Conservation (phyloP, 2,888 invertebrate genomes). For the Drosophila paracracens region DNA sequence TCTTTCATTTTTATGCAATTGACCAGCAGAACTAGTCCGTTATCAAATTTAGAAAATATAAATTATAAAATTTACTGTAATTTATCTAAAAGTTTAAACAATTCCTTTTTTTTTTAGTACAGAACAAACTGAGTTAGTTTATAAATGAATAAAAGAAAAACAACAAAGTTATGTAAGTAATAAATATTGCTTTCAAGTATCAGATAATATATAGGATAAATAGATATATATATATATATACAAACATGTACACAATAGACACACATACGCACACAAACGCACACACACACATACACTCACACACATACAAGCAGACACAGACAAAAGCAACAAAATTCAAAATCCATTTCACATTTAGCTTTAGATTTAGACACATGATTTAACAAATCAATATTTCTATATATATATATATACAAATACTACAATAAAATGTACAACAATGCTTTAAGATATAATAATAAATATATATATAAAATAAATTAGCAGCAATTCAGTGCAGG, state of each 20-base stretch:
- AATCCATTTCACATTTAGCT: conserved; percentile 12
- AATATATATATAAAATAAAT: conserved; percentile 4
- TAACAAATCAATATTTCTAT: conserved; percentile 3
- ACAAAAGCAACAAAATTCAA: conserved; percentile 22
- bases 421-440: background rate
- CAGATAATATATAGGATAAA: conserved; percentile 24
- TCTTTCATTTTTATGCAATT: conserved; percentile 14
- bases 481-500: conserved; percentile 3
- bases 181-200: conserved; percentile 41
- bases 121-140: conserved; percentile 51
- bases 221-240: conserved; percentile 20
- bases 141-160: conserved; percentile 27
- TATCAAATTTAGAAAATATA: conserved; percentile 41
- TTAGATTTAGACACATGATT: conserved; percentile 14
- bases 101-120: conserved; percentile 29
- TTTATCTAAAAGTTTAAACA: conserved; percentile 33
- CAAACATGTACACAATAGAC: conserved; percentile 13
- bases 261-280: conserved; percentile 20
- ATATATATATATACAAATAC: background rate
- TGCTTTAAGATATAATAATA: background rate
- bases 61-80: conserved; percentile 35
- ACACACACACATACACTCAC: conserved; percentile 8
- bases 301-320: background rate
- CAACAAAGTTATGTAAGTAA: conserved; percentile 32
- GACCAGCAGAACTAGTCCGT: conserved; percentile 24